These are phyloP conservation scores for Cephus pulcher DNA, from an alignment of 2,888 invertebrate genomes.

Conservation along the genomic window DNA sequence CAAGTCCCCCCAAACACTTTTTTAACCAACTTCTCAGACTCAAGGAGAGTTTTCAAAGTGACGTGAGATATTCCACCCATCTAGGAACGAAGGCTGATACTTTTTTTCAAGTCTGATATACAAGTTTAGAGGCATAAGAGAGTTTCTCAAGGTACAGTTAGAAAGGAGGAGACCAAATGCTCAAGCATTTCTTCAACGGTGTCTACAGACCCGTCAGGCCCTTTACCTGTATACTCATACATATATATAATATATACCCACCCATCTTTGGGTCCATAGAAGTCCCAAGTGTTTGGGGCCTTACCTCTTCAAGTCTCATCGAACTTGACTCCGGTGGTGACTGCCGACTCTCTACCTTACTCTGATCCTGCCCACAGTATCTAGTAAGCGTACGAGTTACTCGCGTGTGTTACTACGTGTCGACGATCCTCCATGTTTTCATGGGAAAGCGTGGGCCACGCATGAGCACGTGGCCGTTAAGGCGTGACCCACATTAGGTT, in stretches of 20 bases:
- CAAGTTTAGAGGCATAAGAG: background rate
- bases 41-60: too few species aligned
- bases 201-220: background rate
- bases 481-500: conserved; percentile 12
- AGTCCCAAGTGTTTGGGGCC: too few species aligned
- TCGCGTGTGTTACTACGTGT: conserved; percentile 1
- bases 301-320: too few species aligned
- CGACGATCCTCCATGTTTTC: conserved; percentile 8
- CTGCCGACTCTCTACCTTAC: background rate
- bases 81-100: background rate
- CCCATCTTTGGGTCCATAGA: too few species aligned
- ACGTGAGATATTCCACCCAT: conserved; percentile 1
- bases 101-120: background rate
- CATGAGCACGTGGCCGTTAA: conserved; percentile 7
- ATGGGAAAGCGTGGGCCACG: conserved; percentile 13
- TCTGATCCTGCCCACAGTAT: background rate
- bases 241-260: too few species aligned
- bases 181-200: background rate
- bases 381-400: background rate
- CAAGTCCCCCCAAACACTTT: background rate
- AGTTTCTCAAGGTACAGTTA: background rate
- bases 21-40: background rate
- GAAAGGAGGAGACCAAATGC: background rate
- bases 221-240: too few species aligned
- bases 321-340: too few species aligned